A percentile compares a stretch with the other conserved stretches of the same genome.
These are phyloP conservation scores for Umimayanthus chanpuru DNA, from an alignment of 92 coral and sea anemone genomes.

Conservation along the genomic window DNA sequence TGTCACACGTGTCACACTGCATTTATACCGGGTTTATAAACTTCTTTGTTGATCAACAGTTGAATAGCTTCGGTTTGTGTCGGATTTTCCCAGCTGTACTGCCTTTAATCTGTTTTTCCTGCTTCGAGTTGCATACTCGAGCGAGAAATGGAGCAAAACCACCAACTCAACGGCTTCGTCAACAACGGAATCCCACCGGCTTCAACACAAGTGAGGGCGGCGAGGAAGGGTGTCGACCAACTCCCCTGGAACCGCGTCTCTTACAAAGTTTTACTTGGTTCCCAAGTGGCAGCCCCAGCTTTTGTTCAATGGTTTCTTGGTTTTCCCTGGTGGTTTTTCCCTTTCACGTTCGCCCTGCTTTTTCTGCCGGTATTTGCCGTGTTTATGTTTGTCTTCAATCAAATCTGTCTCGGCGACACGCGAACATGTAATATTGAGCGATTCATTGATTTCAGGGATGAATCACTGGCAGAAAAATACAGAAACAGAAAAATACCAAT, in stretches of 20 bases:
- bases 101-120: background rate
- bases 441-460: conserved; percentile 82
- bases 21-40: background rate
- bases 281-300: conserved; percentile 78
- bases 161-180: conserved; percentile 70
- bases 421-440: conserved; percentile 54
- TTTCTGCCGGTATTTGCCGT: conserved; percentile 75
- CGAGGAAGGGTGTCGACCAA: conserved; percentile 70
- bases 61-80: conserved; percentile 20
- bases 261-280: conserved; percentile 70
- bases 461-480: conserved; percentile 68
- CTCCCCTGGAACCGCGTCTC: conserved; percentile 93
- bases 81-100: background rate
- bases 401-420: conserved; percentile 70
- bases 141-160: conserved; percentile 26
- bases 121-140: background rate
- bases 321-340: conserved; percentile 94
- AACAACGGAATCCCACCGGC: conserved; percentile 50
- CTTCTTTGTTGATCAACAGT: conserved; percentile 13
- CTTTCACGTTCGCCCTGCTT: conserved; percentile 53
- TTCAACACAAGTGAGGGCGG: conserved; percentile 17
- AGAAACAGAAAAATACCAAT: conserved; percentile 79
- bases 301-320: conserved; percentile 74
- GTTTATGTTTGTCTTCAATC: conserved; percentile 80
- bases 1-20: conserved; percentile 42